These are phyloP conservation scores for Phytoseiulus persimilis DNA, from an alignment of 2,888 invertebrate species.

Conservation along the genomic window DNA sequence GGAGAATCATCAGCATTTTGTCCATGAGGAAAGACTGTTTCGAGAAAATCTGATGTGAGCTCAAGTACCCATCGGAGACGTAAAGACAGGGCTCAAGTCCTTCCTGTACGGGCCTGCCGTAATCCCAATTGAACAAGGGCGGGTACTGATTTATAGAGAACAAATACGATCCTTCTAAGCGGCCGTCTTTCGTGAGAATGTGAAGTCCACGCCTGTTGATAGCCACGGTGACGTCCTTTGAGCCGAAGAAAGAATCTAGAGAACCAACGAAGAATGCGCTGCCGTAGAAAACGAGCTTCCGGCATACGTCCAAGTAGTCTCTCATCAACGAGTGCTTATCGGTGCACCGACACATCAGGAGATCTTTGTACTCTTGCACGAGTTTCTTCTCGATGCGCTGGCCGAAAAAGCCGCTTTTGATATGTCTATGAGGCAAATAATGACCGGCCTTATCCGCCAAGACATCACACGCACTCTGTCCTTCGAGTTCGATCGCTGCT, in stretches of 20 bases:
- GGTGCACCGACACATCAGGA: constrained; percentile 26
- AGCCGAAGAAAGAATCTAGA: constrained; percentile 25
- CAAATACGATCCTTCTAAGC: constrained; percentile 29
- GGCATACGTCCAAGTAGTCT: constrained; percentile 28
- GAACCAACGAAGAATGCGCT: constrained; percentile 28
- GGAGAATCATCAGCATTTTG: constrained; percentile 28
- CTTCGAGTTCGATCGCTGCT: constrained; percentile 34
- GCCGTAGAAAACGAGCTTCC: constrained; percentile 30
- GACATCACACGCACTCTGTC: constrained; percentile 30
- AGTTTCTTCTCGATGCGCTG: constrained; percentile 28
- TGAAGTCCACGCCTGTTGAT: constrained; percentile 23
- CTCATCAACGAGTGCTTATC: constrained; percentile 36
- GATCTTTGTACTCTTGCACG: constrained; percentile 32
- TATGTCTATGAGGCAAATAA: constrained; percentile 23
- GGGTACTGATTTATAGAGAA: constrained; percentile 22
- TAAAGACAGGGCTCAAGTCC: constrained; percentile 33
- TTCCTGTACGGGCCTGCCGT: constrained; percentile 21
- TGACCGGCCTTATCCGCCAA: constrained; percentile 31
- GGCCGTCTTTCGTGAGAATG: constrained; percentile 22
- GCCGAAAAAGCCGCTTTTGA: constrained; percentile 14
- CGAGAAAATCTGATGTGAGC: constrained; percentile 30
- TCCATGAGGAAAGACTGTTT: constrained; percentile 29
- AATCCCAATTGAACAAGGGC: constrained; percentile 35
- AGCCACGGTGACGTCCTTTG: background rate
- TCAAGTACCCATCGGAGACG: constrained; percentile 31